These are phyloP conservation scores for Tenrec ecaudatus DNA, from an alignment of 2,113 vertebrate genomes.

Conservation along the genomic window DNA sequence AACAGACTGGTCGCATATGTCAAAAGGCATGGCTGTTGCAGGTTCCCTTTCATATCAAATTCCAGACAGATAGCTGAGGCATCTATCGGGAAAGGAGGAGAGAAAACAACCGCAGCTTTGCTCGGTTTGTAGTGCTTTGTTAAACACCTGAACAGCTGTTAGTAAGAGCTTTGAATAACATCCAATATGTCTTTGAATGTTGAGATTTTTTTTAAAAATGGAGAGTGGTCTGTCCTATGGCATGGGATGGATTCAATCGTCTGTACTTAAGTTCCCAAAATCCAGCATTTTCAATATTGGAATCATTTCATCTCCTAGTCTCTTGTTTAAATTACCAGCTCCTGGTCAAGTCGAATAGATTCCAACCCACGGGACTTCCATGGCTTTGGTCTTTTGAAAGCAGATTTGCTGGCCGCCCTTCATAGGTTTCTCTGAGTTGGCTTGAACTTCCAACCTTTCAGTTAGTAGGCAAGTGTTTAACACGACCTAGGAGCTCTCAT, in stretches of 20 bases:
- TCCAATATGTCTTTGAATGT: constrained; percentile 77
- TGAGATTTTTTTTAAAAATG: constrained; percentile 52
- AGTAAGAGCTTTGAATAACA: constrained; percentile 80
- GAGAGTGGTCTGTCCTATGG: constrained; percentile 54
- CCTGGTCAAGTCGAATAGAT: neutral
- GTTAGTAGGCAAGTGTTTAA: neutral
- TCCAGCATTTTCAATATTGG: constrained; percentile 58
- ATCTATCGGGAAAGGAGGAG: constrained; percentile 81
- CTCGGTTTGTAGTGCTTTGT: constrained; percentile 80
- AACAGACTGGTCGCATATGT: constrained; percentile 81
- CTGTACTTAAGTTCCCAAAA: constrained; percentile 72
- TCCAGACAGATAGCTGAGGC: constrained; percentile 84
- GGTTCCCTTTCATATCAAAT: constrained; percentile 84
- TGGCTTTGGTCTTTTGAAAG: neutral
- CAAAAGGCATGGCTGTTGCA: constrained; percentile 80
- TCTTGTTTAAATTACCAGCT: constrained; percentile 44
- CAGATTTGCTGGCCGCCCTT: neutral
- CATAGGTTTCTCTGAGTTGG: neutral
- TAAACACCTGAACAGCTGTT: constrained; percentile 84
- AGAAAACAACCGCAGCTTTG: constrained; percentile 74
- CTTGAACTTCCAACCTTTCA: neutral
- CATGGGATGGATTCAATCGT: neutral
- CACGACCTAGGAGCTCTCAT: neutral
- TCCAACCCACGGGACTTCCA: neutral
- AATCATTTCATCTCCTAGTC: constrained; percentile 33